Conservation (phyloP, 2,797 vertebrate species). For the Alfaro cultratus region DNA sequence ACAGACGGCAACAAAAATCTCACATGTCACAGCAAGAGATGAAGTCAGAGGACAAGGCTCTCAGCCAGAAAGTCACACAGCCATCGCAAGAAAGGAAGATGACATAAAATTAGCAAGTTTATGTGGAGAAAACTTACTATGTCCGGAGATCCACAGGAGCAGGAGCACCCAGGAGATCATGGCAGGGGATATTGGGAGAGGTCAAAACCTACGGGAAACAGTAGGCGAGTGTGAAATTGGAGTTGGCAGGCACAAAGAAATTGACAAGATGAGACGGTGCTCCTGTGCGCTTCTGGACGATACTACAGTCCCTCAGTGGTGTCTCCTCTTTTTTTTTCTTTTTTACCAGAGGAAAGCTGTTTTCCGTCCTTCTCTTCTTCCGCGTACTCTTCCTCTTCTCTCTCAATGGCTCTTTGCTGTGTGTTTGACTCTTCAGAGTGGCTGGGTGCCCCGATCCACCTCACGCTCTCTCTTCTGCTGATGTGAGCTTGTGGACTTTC, state of each 20-base stretch:
- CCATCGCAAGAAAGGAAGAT: slow-evolving; percentile 39
- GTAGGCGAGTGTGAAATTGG: slow-evolving; percentile 74
- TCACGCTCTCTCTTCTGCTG: slow-evolving; percentile 68
- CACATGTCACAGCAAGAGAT: slow-evolving; percentile 44
- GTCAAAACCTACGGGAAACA: slow-evolving; percentile 73
- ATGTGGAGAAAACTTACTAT: slow-evolving; percentile 72
- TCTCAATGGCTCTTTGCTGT: slow-evolving; percentile 27
- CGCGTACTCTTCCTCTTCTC: slow-evolving; percentile 20
- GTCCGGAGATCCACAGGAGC: slow-evolving; percentile 75
- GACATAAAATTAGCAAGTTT: slow-evolving; percentile 52
- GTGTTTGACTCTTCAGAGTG: slow-evolving; percentile 67
- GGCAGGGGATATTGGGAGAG: slow-evolving; percentile 54
- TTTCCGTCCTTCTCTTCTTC: slow-evolving; percentile 58
- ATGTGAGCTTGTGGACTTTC: slow-evolving; percentile 70
- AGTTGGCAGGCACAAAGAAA: slow-evolving; percentile 71
- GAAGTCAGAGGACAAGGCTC: slow-evolving; percentile 36
- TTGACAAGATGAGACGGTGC: slow-evolving; percentile 68
- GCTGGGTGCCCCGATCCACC: slow-evolving; percentile 52
- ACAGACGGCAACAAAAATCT: slow-evolving; percentile 43
- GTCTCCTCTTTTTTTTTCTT: slow-evolving; percentile 57
- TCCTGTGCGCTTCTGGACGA: slow-evolving; percentile 72
- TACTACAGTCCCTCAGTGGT: slow-evolving; percentile 69
- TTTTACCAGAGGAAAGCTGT: slow-evolving; percentile 65
- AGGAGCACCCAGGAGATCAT: slow-evolving; percentile 78
- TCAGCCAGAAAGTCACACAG: slow-evolving; percentile 46